These are phyloP conservation scores for Epizoanthus ramosus DNA, from an alignment of 92 coral and sea anemone genomes.

Conservation along the genomic window DNA sequence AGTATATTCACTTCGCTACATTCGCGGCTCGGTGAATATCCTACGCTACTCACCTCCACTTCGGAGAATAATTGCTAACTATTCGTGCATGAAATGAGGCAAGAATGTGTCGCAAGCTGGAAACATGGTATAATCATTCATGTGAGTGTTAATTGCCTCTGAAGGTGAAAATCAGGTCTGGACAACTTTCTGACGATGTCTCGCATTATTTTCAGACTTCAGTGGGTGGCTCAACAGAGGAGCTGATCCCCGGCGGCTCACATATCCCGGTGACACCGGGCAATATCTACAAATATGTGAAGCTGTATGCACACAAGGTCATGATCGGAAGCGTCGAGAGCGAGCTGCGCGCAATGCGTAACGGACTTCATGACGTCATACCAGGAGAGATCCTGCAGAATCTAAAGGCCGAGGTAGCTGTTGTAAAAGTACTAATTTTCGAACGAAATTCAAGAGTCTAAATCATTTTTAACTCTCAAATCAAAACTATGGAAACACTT, in stretches of 20 bases:
- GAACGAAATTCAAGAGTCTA: no score
- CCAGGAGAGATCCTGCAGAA: slow-evolving; percentile 75
- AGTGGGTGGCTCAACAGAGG: slow-evolving; percentile 86
- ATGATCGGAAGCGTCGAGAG: slow-evolving; percentile 86
- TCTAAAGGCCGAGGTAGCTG: slow-evolving; percentile 83
- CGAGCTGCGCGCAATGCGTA: slow-evolving; percentile 78
- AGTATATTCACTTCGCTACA: no score
- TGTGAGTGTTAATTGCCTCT: not conserved
- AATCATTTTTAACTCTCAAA: no score
- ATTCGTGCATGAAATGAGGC: no score
- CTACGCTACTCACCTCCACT: no score
- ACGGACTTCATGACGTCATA: slow-evolving; percentile 84
- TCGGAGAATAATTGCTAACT: no score
- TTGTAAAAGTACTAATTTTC: not conserved
- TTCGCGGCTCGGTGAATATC: no score
- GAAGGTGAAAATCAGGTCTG: not conserved
- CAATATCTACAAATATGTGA: slow-evolving; percentile 79
- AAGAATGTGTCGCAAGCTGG: no score
- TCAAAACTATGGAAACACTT: no score
- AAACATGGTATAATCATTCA: no score
- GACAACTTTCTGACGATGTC: not conserved
- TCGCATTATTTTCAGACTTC: slow-evolving; percentile 64
- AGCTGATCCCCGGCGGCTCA: slow-evolving; percentile 80
- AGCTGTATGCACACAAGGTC: slow-evolving; percentile 83
- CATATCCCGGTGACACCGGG: slow-evolving; percentile 84